Percentiles rank a stretch among this genome's conserved stretches.
These are phyloP conservation scores for Scarus forsteni DNA, from an alignment of 2,797 vertebrate species.

Conservation along the genomic window DNA sequence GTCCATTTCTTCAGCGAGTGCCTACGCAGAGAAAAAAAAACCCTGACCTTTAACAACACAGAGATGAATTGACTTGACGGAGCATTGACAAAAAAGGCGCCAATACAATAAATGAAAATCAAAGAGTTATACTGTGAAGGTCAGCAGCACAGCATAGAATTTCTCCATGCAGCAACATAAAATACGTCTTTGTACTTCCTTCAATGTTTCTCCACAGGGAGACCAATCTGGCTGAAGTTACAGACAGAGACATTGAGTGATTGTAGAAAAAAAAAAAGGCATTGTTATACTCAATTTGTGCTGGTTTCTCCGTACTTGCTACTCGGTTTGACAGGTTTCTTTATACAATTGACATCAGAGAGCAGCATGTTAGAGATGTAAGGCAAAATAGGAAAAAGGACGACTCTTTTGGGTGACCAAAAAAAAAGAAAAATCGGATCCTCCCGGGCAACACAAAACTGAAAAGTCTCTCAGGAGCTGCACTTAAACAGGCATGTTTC, in stretches of 20 bases:
- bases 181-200: slow-evolving; percentile 4
- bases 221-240: slow-evolving; percentile 1
- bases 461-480: slow-evolving; percentile 27
- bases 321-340: slow-evolving; percentile 12
- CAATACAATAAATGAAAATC: neutral
- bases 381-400: slow-evolving; percentile 9
- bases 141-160: neutral
- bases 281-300: slow-evolving; percentile 6
- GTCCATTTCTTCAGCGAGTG: slow-evolving; percentile 88
- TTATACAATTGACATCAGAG: slow-evolving; percentile 15
- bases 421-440: slow-evolving; percentile 24
- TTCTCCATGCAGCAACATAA: neutral
- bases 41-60: slow-evolving; percentile 12
- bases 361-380: slow-evolving; percentile 24
- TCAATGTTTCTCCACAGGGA: neutral
- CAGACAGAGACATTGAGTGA: neutral
- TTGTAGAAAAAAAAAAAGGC: neutral
- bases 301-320: slow-evolving; percentile 8
- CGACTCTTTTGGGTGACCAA: neutral
- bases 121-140: neutral
- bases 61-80: slow-evolving; percentile 6
- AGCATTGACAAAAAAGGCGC: slow-evolving; percentile 1
- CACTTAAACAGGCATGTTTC: neutral
- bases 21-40: slow-evolving; percentile 72
- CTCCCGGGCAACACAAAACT: slow-evolving; percentile 17